phyloP scores from a whole-genome alignment of 2,888 invertebrate genomes.

The Lumbricus terrestris region DNA sequence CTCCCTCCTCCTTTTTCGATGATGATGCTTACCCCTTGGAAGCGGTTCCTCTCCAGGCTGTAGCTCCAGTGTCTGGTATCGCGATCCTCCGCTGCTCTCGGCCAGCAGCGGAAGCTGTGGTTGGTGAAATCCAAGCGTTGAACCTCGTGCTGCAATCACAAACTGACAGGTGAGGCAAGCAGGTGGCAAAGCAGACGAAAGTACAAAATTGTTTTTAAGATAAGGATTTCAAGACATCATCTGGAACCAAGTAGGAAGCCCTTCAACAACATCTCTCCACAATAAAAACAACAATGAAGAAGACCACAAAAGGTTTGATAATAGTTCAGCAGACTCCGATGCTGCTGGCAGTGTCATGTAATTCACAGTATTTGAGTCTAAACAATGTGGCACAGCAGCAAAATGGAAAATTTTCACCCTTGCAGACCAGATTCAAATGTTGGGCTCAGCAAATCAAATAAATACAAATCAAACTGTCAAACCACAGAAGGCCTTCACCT shows the following conservation, averaged over 20 bases:
- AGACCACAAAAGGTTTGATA: background rate
- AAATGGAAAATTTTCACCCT: background rate
- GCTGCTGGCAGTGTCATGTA: no score
- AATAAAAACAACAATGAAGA: background rate
- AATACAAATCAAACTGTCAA: background rate
- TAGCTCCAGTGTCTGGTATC: slow-evolving; percentile 61
- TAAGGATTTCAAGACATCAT: background rate
- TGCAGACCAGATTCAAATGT: background rate
- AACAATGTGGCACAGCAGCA: background rate
- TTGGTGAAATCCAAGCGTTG: background rate
- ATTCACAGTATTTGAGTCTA: background rate
- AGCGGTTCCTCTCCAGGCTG: slow-evolving; percentile 71
- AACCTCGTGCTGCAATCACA: background rate
- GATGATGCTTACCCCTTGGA: slow-evolving; percentile 71
- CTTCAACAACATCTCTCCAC: background rate
- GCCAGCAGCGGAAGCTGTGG: slow-evolving; percentile 62
- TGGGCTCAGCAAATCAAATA: background rate
- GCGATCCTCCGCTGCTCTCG: slow-evolving; percentile 65
- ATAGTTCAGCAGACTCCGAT: background rate
- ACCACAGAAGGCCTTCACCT: background rate
- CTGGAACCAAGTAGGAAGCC: no score
- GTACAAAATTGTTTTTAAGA: background rate
- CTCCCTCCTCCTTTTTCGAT: no score
- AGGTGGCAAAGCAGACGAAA: background rate
- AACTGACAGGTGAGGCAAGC: background rate